Base-by-base conservation (phyloP, 2,888 invertebrate species). In the Drosophila nr. medialis region DNA sequence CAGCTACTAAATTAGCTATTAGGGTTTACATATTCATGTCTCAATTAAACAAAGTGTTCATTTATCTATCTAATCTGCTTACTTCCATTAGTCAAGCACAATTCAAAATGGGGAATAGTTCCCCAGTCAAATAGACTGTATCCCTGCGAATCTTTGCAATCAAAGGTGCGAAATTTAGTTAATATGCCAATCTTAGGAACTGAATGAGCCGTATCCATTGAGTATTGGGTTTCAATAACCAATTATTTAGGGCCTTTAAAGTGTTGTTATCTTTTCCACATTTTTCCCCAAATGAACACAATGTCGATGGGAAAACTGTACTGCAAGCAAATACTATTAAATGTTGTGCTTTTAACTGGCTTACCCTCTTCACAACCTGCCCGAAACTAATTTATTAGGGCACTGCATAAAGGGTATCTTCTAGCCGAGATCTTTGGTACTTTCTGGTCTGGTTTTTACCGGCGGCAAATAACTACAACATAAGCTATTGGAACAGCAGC, bases 381-480 rank as follows among this genome's bases (percentile, higher is more conserved):
- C 36, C 38, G 29, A 55, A 13, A 38, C 55, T 29, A 38, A 29
- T 55, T 55, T 27, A n/a, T 7, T 10, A 13, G 4, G 27, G 54
- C 10, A 53, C 8, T 34, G 34, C 7, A 32, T 53, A 38, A 15
- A 29, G 34, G 27, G 50, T 56, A 50, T 50, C 55, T 36, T 6
- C 5, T 15, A 3, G 55, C 11, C 34, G 8, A n/a, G 4, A 32
- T 24, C 21, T 29, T 29, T 3, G 0, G 50, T 24, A 30, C 13
- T 49, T 65, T 29, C n/a, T 51, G 32, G 15, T 55, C 18, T 50
- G 64, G 42, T 40, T 48, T 50, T 77, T 85, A 77, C 77, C 82
- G 71, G 67, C 75, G 77, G 82, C 83, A 85, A 83, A 71, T 80
- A 81, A 80, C 81, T 76, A 79, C 75, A 86, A 68, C 87, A 81